Evolutionary conservation across 2,113 vertebrate genomes (phyloP), one percentile per base, ranked within the genome.

Genomic region (Cinclus mexicanus): DNA sequence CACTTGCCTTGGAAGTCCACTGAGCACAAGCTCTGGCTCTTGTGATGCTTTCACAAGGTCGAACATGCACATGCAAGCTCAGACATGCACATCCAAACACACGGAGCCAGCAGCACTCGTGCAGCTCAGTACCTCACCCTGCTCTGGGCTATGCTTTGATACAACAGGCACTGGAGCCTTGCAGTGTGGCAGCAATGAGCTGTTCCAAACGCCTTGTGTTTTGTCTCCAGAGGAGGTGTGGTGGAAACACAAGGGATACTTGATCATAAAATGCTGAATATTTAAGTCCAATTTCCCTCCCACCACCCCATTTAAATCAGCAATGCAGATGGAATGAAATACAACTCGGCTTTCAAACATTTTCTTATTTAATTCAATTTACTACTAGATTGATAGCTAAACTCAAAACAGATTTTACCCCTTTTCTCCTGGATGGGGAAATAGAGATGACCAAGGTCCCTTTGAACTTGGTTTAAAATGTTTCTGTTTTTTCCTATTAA

Each of bases 321-420:
- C 78, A 82, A 16, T 84, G 89, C 41, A 83, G 57, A 21, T 87
- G 63, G 86, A 91, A 95, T 94, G 96, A 97, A 97, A 97, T 87
- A 93, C 75, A 97, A 95, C 79, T 94, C 94, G 10, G 81, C 83
- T 96, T 97, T 97, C 96, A 97, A 97, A 96, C 95, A 95, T 96
- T 95, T 96, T 96, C 22, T 12, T 85, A 90, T 96, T 90, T 97
- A 96, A 97, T 97, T 97, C 79, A 91, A 97, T 97, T 97, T 97
- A 88, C 93, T 89, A 87, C 75, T 87, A 96, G 91, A 91, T 90
- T 96, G 97, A 97, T 97, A 96, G 92, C 75, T 93, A 92, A 97
- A 97, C 44, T 82, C 68, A 80, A 84, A 97, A 55, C 95, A 97
- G 93, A 96, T 91, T 97, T 96, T 94, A 87, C 39, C 28, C 86